phyloP scores from a whole-genome alignment of 2,113 vertebrate genomes.

The Brachionichthys hirsutus region DNA sequence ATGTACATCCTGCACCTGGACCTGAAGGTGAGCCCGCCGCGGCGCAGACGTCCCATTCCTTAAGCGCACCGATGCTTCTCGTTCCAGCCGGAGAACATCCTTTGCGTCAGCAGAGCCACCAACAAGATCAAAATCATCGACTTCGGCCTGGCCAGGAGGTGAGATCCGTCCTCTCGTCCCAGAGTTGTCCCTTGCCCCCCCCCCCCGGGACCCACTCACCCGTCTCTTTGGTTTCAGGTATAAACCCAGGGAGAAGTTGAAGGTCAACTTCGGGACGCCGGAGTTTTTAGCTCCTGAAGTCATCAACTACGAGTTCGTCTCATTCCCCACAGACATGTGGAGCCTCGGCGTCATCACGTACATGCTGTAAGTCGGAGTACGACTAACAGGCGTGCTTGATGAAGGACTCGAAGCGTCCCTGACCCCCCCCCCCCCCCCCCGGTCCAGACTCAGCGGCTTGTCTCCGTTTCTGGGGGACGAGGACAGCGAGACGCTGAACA shows the following conservation, averaged over 20 bases:
- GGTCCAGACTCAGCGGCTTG: constrained; percentile 87
- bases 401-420: too few relatives aligned
- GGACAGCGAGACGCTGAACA: constrained; percentile 94
- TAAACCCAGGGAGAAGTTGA: constrained; percentile 94
- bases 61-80: background rate
- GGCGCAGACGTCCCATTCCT: background rate
- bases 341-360: constrained; percentile 95
- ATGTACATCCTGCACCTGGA: constrained; percentile 98
- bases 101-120: constrained; percentile 90
- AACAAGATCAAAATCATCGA: constrained; percentile 99
- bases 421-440: background rate
- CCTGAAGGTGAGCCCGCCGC: constrained; percentile 84
- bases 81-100: constrained; percentile 95
- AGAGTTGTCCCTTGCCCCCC: too few relatives aligned
- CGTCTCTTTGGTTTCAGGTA: constrained; percentile 77
- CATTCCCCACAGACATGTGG: constrained; percentile 98
- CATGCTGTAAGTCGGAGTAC: constrained; percentile 90
- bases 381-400: too few relatives aligned
- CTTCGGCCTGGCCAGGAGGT: constrained; percentile 98
- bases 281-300: constrained; percentile 97
- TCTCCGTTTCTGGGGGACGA: constrained; percentile 96
- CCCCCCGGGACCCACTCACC: background rate
- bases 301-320: constrained; percentile 97
- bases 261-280: constrained; percentile 94
- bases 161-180: constrained; percentile 35